phyloP scores from a whole-genome alignment of 2,113 vertebrate species.

The Cyprinodon tularosa region DNA sequence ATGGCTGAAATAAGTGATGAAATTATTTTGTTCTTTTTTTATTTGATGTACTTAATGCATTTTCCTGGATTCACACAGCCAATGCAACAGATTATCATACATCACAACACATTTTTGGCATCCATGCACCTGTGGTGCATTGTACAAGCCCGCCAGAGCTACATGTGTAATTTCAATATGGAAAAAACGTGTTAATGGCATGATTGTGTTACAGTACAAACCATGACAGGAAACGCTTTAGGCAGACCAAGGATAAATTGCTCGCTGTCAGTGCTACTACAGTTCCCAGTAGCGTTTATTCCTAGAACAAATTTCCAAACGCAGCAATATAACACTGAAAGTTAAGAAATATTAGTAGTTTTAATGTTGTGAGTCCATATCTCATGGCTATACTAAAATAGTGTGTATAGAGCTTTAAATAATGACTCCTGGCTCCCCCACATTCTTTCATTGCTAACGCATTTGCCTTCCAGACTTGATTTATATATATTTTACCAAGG shows the following conservation, averaged over 20 bases:
- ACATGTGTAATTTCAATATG: constrained; percentile 51
- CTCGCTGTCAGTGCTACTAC: constrained; percentile 50
- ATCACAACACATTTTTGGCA: not conserved
- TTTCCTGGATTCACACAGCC: not conserved
- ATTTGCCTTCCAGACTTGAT: constrained; percentile 75
- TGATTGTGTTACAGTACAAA: constrained; percentile 32
- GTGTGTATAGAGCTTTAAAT: constrained; percentile 66
- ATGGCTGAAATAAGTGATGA: not conserved
- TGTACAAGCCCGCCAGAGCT: constrained; percentile 24
- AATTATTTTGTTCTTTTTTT: not conserved
- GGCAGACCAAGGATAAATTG: constrained; percentile 54
- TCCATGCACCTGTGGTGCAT: constrained; percentile 13
- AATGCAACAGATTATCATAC: not conserved
- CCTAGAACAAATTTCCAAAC: constrained; percentile 42
- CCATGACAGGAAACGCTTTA: constrained; percentile 33
- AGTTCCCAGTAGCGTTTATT: constrained; percentile 52
- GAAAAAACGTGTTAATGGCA: constrained; percentile 25
- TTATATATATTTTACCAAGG: constrained; percentile 73
- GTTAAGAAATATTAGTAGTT: constrained; percentile 73
- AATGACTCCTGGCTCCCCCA: constrained; percentile 58
- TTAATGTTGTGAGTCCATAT: constrained; percentile 61
- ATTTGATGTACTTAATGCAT: not conserved
- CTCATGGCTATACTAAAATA: constrained; percentile 55
- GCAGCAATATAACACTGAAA: constrained; percentile 59
- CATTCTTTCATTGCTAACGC: constrained; percentile 77